A percentile compares a stretch with the other conserved stretches of the same genome.
phyloP scores from a whole-genome alignment of 2,113 vertebrate genomes.

The Butorides virescens region DNA sequence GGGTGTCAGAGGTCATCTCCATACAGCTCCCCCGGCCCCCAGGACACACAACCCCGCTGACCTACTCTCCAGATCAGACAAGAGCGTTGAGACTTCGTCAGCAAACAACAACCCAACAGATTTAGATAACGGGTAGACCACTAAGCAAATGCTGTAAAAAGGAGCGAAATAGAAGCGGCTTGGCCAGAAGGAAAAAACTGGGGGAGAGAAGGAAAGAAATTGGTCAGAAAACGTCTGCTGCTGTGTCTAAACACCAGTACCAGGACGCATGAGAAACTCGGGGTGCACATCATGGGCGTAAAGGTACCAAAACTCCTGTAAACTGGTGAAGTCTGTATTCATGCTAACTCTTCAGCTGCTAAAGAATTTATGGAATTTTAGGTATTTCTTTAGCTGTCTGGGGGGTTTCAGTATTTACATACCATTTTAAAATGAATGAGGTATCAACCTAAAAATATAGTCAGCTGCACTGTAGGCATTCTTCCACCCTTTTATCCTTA shows the following conservation, averaged over 20 bases:
- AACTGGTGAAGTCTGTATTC: not conserved
- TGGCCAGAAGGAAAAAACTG: not conserved
- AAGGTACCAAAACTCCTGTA: not conserved
- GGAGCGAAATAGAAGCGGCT: not conserved
- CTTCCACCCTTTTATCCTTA: not conserved
- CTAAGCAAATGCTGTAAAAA: not conserved
- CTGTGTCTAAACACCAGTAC: not conserved
- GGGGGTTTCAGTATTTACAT: slow-evolving; percentile 27
- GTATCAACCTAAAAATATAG: slow-evolving; percentile 13
- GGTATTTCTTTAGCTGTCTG: slow-evolving; percentile 28
- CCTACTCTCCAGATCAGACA: slow-evolving; percentile 54
- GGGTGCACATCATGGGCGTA: not conserved
- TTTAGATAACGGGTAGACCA: not conserved
- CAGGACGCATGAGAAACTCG: not conserved
- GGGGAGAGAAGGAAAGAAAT: not conserved
- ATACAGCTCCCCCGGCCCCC: slow-evolving; percentile 5
- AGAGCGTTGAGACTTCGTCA: slow-evolving; percentile 11
- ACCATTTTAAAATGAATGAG: slow-evolving; percentile 12
- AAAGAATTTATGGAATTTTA: slow-evolving; percentile 54
- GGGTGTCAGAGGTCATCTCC: slow-evolving; percentile 63
- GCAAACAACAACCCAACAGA: slow-evolving; percentile 24
- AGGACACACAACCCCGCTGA: slow-evolving; percentile 37
- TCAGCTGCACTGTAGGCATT: not conserved
- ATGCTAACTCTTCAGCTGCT: slow-evolving; percentile 24
- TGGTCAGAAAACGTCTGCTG: not conserved